A percentile compares a stretch with the other conserved stretches of the same genome.
These are phyloP conservation scores for Platypus cylindrus DNA, from an alignment of 2,888 invertebrate species.

Conservation along the genomic window DNA sequence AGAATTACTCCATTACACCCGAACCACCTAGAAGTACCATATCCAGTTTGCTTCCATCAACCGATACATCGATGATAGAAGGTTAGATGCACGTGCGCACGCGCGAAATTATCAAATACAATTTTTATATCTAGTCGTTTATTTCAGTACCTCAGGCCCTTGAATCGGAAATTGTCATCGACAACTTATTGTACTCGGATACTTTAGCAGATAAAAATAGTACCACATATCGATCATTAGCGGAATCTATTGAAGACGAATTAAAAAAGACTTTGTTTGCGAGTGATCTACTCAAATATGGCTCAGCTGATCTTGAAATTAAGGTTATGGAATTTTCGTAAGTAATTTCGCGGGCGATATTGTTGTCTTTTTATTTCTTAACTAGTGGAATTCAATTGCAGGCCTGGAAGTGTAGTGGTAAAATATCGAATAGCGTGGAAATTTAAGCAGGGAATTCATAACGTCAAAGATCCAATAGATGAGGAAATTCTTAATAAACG, in stretches of 20 bases:
- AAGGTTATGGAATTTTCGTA: conserved; percentile 51
- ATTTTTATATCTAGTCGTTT: not conserved
- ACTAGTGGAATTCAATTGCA: conserved; percentile 29
- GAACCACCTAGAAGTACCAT: conserved; percentile 11
- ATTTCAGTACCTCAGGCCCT: conserved; percentile 51
- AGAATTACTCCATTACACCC: conserved; percentile 26
- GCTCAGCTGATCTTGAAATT: conserved; percentile 42
- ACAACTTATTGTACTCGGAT: conserved; percentile 49
- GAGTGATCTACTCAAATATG: conserved; percentile 38
- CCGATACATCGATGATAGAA: not conserved
- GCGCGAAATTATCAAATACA: too few relatives aligned
- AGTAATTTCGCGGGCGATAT: conserved; percentile 15
- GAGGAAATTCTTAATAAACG: conserved; percentile 36
- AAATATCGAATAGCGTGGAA: conserved; percentile 55
- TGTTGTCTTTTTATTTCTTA: too few relatives aligned
- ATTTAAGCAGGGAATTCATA: conserved; percentile 38
- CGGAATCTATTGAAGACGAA: conserved; percentile 44
- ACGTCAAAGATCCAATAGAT: conserved; percentile 40
- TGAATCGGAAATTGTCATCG: conserved; percentile 54
- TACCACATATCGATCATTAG: conserved; percentile 47
- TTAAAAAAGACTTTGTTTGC: conserved; percentile 47
- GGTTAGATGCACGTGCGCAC: not conserved
- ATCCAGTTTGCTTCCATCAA: not conserved
- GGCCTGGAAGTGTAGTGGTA: conserved; percentile 52
- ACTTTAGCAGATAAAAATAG: conserved; percentile 49